A percentile compares a stretch with the other conserved stretches of the same genome.
These are phyloP conservation scores for Phenacoccus solenopsis DNA, from an alignment of 1,140 invertebrate genomes.

Conservation along the genomic window DNA sequence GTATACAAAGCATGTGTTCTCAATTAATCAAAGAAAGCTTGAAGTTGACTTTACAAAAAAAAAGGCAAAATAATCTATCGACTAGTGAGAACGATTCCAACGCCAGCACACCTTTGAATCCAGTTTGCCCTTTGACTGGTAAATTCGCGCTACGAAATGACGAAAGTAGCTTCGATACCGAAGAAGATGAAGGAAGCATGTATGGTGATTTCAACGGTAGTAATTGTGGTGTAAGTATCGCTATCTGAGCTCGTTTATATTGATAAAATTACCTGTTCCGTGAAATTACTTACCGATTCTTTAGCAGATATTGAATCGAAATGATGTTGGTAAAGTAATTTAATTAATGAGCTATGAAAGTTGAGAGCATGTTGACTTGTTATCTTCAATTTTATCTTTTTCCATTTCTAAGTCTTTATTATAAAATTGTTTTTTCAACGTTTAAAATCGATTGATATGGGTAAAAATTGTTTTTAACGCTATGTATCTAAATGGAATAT, in stretches of 20 bases:
- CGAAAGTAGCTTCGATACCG: slow-evolving; percentile 21
- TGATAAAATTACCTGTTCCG: no score
- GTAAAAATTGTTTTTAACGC: no score
- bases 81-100: neutral
- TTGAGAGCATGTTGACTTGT: no score
- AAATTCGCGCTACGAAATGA: slow-evolving; percentile 28
- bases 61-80: slow-evolving; percentile 44
- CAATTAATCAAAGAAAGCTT: slow-evolving; percentile 73
- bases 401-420: no score
- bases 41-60: slow-evolving; percentile 78
- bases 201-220: slow-evolving; percentile 24
- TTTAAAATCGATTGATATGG: no score
- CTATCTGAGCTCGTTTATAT: neutral
- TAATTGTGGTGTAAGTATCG: slow-evolving; percentile 14
- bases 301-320: no score
- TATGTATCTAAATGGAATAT: no score
- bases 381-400: no score
- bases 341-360: no score
- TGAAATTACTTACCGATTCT: no score
- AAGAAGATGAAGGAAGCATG: slow-evolving; percentile 25
- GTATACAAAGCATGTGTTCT: slow-evolving; percentile 68
- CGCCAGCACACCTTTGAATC: neutral
- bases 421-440: no score
- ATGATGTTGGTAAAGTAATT: no score
- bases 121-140: neutral